A percentile compares a stretch with the other conserved stretches of the same genome.
Evolutionary conservation across 2,113 vertebrate genomes (phyloP).

Genomic region (Paratilapia polleni): DNA sequence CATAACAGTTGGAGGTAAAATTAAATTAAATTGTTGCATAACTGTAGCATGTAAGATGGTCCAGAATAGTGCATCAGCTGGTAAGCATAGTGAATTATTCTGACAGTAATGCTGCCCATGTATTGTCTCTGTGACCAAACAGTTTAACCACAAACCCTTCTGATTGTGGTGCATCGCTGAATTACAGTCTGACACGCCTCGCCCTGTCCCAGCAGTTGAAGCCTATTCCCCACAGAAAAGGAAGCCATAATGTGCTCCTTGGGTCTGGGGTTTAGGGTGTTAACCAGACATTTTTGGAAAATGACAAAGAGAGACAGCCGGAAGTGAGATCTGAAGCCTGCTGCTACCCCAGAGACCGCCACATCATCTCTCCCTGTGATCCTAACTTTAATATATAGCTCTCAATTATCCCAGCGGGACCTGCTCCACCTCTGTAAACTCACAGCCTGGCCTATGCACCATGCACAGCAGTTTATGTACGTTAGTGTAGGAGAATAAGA

Average conservation of each 20-base stretch:
- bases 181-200: constrained; percentile 13
- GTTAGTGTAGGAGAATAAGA: constrained; percentile 39
- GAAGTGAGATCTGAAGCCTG: constrained; percentile 68
- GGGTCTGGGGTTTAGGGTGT: constrained; percentile 78
- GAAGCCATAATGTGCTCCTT: constrained; percentile 68
- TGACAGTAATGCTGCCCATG: background rate
- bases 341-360: constrained; percentile 49
- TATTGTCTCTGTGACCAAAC: constrained; percentile 29
- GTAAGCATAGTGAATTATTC: background rate
- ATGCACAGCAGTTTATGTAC: constrained; percentile 14
- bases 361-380: constrained; percentile 62
- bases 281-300: constrained; percentile 81
- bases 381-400: constrained; percentile 29
- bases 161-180: constrained; percentile 13
- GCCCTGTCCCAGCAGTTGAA: constrained; percentile 22
- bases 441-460: constrained; percentile 12
- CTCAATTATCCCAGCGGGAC: constrained; percentile 46
- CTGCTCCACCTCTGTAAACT: constrained; percentile 43
- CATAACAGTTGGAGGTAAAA: constrained; percentile 1
- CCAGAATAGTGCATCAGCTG: background rate
- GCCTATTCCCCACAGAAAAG: constrained; percentile 57
- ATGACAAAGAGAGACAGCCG: constrained; percentile 75
- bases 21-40: background rate
- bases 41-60: background rate
- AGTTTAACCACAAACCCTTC: constrained; percentile 3